Base-by-base conservation (phyloP, 2,888 invertebrate genomes). In the Ceramica pisi region DNA sequence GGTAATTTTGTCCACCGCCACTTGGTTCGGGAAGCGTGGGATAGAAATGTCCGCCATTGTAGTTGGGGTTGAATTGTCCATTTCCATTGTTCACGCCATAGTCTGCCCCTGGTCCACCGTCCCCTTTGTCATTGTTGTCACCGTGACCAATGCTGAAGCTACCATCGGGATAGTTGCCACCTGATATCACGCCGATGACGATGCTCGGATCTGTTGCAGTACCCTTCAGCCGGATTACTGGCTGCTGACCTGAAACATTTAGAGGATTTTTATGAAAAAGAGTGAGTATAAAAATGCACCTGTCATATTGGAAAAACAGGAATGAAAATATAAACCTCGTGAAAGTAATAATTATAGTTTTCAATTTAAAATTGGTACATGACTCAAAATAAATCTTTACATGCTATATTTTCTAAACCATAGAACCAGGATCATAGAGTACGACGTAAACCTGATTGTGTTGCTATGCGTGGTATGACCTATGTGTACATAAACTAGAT, bases 71-170 rank as follows among this genome's bases (percentile, higher is more conserved):
- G 14, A 21, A 9, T 9, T 55, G 75, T 16, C 35, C 50, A 44
- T 60, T 60, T 21, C 50, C 70, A 16, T 23, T 23, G 10, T 66
- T 53, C 12, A 19, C 23, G 53, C 44, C 75, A n/a, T 48, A 16
- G 51, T 67, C 19, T 41, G 16, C 50, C 2, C 66, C 78, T 38
- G 64, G 57, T 14, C 57, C 46, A 12, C 51, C 56, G 12, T 61
- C 56, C 0, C 16, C 61, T 12, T 65, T 48, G 14, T 55, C 41
- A 9, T 50, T 59, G 10, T 46, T 23, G 16, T 50, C 38, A 1
- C 71, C 75, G 41, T 67, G 4, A 16, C 76, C 76, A 35, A 75
- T 79, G n/a, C 79, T 80, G 48, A 80, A 75, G 59, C 71, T 67
- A 12, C 67, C 80, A 1, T 12, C 51, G 31, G 76, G 64, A 21